These are phyloP conservation scores for Luscinia luscinia DNA, from an alignment of 2,797 vertebrate genomes.

Conservation along the genomic window DNA sequence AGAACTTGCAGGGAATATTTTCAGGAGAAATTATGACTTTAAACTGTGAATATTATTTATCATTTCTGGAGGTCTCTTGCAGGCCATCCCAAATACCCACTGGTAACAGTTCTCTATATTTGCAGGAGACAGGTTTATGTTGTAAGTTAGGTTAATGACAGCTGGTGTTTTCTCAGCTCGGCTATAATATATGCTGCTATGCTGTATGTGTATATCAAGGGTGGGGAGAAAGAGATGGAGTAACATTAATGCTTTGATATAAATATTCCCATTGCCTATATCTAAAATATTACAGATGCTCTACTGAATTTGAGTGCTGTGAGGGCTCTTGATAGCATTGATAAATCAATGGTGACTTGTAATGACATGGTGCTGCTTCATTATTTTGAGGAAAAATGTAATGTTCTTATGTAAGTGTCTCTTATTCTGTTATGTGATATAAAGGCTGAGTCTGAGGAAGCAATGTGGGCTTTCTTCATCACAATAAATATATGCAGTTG, in stretches of 20 bases:
- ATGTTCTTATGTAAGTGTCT: background rate
- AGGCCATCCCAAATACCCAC: background rate
- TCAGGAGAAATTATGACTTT: background rate
- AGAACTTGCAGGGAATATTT: background rate
- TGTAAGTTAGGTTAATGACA: background rate
- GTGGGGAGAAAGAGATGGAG: background rate
- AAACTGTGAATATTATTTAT: background rate
- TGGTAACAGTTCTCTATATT: background rate
- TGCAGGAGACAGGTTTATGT: background rate
- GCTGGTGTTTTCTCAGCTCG: background rate
- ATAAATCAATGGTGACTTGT: background rate
- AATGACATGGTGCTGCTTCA: background rate
- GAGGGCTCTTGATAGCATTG: background rate
- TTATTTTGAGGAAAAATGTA: background rate
- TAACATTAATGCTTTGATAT: background rate
- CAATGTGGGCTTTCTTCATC: background rate
- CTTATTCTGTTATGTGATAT: background rate
- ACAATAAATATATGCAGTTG: background rate
- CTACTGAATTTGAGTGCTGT: background rate
- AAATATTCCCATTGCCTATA: background rate
- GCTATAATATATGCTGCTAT: background rate
- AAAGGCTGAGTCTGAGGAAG: background rate
- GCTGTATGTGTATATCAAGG: background rate
- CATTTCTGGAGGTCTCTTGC: background rate
- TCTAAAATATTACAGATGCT: background rate